Evolutionary conservation across 2,888 invertebrate species (phyloP).

Genomic region (Diaperis boleti): DNA sequence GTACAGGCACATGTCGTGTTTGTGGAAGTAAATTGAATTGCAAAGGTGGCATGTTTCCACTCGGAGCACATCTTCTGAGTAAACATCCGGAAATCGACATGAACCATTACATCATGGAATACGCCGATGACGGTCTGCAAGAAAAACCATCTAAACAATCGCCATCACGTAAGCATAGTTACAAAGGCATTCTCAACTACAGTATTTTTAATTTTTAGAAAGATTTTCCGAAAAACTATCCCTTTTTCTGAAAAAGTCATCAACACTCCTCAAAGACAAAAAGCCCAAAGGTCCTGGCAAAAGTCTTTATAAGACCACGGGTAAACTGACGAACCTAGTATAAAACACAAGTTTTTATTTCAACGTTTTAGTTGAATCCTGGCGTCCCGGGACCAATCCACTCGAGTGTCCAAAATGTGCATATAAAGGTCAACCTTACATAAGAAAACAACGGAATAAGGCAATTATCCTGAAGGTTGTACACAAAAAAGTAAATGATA

Average conservation of each 20-base stretch:
- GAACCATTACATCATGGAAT: constrained; percentile 52
- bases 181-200: neutral
- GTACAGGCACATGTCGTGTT: constrained; percentile 30
- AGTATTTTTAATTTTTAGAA: constrained; percentile 6
- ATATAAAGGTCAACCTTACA: constrained; percentile 57
- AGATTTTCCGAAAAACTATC: constrained; percentile 13
- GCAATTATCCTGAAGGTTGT: too few species aligned
- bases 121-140: constrained; percentile 24
- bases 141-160: neutral
- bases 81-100: constrained; percentile 58
- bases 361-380: constrained; percentile 58
- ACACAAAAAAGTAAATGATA: too few species aligned
- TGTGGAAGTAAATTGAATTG: constrained; percentile 27
- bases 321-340: constrained; percentile 32
- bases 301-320: constrained; percentile 53
- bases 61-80: constrained; percentile 58
- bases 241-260: constrained; percentile 3
- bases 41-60: constrained; percentile 34
- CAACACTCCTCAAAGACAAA: neutral
- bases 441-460: constrained; percentile 61
- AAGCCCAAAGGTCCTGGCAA: constrained; percentile 9
- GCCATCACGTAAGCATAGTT: too few species aligned
- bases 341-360: neutral
- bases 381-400: constrained; percentile 57
- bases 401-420: constrained; percentile 57